Evolutionary conservation across 2,888 invertebrate species (phyloP), one percentile per base, ranked within the genome.

Genomic region (Cinara cedri): DNA sequence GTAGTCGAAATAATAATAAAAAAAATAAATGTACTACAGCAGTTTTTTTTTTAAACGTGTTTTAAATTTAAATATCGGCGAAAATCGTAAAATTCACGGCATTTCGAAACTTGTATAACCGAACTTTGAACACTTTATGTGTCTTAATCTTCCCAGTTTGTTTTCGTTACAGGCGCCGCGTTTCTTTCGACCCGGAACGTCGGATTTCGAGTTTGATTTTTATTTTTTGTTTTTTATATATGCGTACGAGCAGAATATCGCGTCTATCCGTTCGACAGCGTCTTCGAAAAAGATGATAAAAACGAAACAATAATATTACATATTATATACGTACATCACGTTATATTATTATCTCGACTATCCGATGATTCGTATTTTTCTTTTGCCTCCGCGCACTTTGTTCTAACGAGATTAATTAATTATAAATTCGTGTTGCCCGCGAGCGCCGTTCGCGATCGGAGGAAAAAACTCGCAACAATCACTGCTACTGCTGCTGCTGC

Each of bases 391-490:
- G n/a, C 49, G 63, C n/a, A 54, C 26, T 19, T 34, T 34, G 62
- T 42, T 34, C 42, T 78, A 78, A 78, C 66, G 68, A 78, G 68
- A 78, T 78, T 78, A 78, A 78, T 78, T 78, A 68, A 78, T 78
- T 78, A 78, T 68, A 21, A 78, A 68, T 78, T 78, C 66, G 42
- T 78, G 68, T 78, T 60, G 26, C 26, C n/a, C 42, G 19, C 42
- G 14, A 19, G 34, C 34, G 34, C 34, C 72, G 14, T 66, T 76
- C 66, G 19, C 75, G 66, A 66, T 66, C 66, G 42, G 44, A 65
- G 65, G 24, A 68, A 34, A 68, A 78, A 78, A 76, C 66, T 76
- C 46, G 44, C 55, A 51, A 57, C 34, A 34, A 34, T 34, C 6
- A 6, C 34, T 34, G 34, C 6, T 34, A 34, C 34, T 34, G 34